These are phyloP conservation scores for Acanthosepion esculentum DNA, from an alignment of 2,888 invertebrate genomes.

Conservation along the genomic window DNA sequence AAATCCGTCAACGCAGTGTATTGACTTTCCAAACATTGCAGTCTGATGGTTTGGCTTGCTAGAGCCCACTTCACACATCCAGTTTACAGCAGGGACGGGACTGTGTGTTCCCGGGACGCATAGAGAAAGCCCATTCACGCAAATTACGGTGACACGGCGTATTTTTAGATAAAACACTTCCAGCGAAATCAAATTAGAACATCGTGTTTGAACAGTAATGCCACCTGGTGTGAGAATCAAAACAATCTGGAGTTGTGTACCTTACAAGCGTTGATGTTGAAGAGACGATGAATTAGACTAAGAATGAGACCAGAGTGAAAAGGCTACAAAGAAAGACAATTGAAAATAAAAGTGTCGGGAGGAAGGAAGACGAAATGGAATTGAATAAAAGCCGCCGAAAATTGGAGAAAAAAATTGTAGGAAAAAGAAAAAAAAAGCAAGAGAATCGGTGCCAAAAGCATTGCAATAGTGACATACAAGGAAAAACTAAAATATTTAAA, in stretches of 20 bases:
- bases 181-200: constrained; percentile 10
- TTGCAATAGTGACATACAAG: too few relatives aligned
- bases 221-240: constrained; percentile 8
- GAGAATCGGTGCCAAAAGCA: too few relatives aligned
- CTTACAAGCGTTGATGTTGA: background rate
- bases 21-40: background rate
- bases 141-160: background rate
- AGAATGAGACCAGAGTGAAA: background rate
- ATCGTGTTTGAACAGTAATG: constrained; percentile 18
- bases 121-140: too few relatives aligned
- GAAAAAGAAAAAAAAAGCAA: too few relatives aligned
- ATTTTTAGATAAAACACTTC: background rate
- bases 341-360: background rate
- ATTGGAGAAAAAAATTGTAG: too few relatives aligned
- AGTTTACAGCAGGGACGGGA: background rate
- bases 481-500: too few relatives aligned
- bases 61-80: constrained; percentile 33
- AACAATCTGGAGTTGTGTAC: background rate
- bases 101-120: background rate
- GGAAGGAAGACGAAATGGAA: too few relatives aligned
- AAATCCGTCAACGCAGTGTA: background rate
- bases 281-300: background rate
- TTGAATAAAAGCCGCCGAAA: too few relatives aligned
- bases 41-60: background rate
- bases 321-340: background rate